These are phyloP conservation scores for Oenanthe oenanthe DNA, from an alignment of 2,113 vertebrate species.

Conservation along the genomic window DNA sequence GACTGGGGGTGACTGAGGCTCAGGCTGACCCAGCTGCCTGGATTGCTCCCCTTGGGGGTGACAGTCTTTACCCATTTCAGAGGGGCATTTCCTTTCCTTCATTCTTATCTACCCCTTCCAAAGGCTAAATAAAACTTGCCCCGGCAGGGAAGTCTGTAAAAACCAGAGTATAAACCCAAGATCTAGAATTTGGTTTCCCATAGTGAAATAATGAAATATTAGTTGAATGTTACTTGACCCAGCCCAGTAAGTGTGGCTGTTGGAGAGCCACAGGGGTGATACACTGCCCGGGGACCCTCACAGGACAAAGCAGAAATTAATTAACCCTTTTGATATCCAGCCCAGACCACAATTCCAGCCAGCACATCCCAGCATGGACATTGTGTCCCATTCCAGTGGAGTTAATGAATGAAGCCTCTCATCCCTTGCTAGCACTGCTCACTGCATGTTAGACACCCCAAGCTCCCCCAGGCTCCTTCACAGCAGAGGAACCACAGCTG, in stretches of 20 bases:
- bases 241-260: not conserved
- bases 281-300: not conserved
- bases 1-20: not conserved
- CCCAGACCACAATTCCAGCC: not conserved
- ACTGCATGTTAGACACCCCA: fast-evolving
- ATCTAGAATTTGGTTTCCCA: not conserved
- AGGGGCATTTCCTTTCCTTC: not conserved
- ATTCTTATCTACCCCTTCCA: not conserved
- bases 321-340: not conserved
- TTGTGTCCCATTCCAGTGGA: not conserved
- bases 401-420: fast-evolving
- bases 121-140: not conserved
- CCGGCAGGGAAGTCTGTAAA: not conserved
- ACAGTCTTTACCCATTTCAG: not conserved
- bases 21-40: not conserved
- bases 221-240: not conserved
- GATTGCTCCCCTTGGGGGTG: fast-evolving
- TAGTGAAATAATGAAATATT: not conserved
- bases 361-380: fast-evolving
- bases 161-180: not conserved
- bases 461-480: not conserved
- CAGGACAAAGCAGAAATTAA: not conserved
- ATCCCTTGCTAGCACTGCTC: not conserved
- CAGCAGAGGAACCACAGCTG: not conserved
- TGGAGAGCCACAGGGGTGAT: not conserved